Base-by-base conservation (phyloP, 2,797 vertebrate genomes). In the Lacerta agilis region DNA sequence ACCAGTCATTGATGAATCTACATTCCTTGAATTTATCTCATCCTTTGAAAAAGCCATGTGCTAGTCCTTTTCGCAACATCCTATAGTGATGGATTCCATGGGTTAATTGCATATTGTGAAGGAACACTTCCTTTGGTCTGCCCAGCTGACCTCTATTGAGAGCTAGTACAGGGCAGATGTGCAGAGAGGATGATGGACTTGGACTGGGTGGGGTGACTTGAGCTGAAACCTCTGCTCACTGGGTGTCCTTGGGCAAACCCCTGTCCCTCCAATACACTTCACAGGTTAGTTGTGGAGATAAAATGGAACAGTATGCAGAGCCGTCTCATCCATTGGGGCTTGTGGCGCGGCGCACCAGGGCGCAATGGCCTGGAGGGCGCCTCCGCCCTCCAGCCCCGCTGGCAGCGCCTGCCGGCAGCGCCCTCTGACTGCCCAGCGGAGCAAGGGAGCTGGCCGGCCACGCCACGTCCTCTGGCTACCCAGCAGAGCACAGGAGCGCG, bases 31-130 rank as follows among this genome's bases (percentile, higher is more conserved):
- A 27, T 27, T 82, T 69, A 77, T 67, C 72, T 82, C 13, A 76
- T 64, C 9, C 13, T 82, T 82, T 38, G 6, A 67, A 79, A 87
- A 77, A 71, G 80, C 58, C 55, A 82, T 18, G 11, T 66, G 55
- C 36, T 29, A 43, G 36, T 20, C 23, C 27, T 77, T 85, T 85
- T 85, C 72, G 11, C 36, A 77, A 66, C 72, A 66, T 85, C 83
- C 55, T 77, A 67, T 36, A 18, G 61, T 9, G 27, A 18, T 77
- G n/a, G 61, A 82, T 87, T 67, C 72, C 58, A 77, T 38, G 66
- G 36, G 80, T 33, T 67, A 87, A 69, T 77, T 49, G 5, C 86
- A 77, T 45, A 82, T 75, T 82, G 79, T 82, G 71, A 87, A 87
- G n/a, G 71, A n/a, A 23, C 23, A 38, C 72, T 67, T 87, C 79